phyloP scores from a whole-genome alignment of 2,113 vertebrate species.

The Aegotheles bennettii region DNA sequence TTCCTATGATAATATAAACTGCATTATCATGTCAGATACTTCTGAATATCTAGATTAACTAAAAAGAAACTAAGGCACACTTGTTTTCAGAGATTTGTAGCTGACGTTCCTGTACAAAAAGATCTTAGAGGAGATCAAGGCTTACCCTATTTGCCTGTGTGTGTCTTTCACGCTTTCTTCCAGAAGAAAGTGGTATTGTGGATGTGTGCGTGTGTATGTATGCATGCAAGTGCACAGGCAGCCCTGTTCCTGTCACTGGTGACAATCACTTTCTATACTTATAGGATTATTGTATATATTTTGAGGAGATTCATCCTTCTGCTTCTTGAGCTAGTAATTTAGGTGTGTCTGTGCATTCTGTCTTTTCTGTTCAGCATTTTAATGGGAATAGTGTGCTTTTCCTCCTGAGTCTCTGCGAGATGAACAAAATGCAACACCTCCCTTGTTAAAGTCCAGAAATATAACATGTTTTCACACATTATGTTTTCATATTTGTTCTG shows the following conservation, averaged over 20 bases:
- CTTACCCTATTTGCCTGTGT: not conserved
- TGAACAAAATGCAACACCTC: not conserved
- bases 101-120: not conserved
- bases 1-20: not conserved
- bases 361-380: not conserved
- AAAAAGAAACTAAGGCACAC: not conserved
- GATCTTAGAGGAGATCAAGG: not conserved
- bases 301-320: not conserved
- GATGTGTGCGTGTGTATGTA: not conserved
- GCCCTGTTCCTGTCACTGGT: not conserved
- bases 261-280: not conserved
- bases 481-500: not conserved
- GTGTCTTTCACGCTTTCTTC: not conserved
- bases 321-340: not conserved
- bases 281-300: not conserved
- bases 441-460: not conserved
- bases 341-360: not conserved
- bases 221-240: accelerated
- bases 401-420: not conserved
- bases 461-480: not conserved
- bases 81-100: not conserved
- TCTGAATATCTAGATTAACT: not conserved
- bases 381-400: not conserved
- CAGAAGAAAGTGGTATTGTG: not conserved
- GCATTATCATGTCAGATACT: not conserved